Evolutionary conservation across 2,797 vertebrate genomes (phyloP), one percentile per base, ranked within the genome.

Genomic region (Dendrocincla fuliginosa): DNA sequence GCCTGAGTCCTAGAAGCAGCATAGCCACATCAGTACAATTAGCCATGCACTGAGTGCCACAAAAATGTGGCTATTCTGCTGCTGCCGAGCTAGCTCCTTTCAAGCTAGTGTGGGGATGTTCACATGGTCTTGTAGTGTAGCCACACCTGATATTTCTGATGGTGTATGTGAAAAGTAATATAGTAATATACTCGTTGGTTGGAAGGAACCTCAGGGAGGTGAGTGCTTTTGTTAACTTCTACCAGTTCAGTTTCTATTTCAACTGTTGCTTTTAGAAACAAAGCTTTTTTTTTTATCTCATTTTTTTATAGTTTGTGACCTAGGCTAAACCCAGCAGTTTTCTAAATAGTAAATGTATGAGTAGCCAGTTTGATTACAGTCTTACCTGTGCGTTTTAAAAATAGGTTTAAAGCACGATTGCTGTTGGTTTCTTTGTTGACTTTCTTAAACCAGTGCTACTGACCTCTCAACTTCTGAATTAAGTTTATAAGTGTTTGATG

Each of bases 261-360:
- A 77, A 37, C 25, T 28, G 27, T 84, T 78, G 27, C 24, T 65
- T 85, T 91, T 68, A 60, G 47, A 87, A 87, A 63, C 23, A 49
- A 55, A 57, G 24, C 14, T 25, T 46, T 46, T 22, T 16, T 60
- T 63, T 85, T 50, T 61, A 60, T 15, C 14, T 39, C 4, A 5
- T 76, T 67, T 37, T 81, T 32, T 33, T 35, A 5, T 44, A 25
- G 5, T 82, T 84, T 59, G 25, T 82, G 33, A 55, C 32, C 13
- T 81, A n/a, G 28, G 55, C 37, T 84, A 53, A 75, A 74, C 2
- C 11, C 44, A 84, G 13, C 20, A 65, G 16, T 77, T 90, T 88
- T 73, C 25, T 82, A 39, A 74, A 70, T 47, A 84, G 32, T 47
- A 56, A 42, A 57, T 59, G 2, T 56, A 4, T 47, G 81, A 27